Base-by-base conservation (phyloP, 2,797 vertebrate species). In the Calcarius lapponicus region DNA sequence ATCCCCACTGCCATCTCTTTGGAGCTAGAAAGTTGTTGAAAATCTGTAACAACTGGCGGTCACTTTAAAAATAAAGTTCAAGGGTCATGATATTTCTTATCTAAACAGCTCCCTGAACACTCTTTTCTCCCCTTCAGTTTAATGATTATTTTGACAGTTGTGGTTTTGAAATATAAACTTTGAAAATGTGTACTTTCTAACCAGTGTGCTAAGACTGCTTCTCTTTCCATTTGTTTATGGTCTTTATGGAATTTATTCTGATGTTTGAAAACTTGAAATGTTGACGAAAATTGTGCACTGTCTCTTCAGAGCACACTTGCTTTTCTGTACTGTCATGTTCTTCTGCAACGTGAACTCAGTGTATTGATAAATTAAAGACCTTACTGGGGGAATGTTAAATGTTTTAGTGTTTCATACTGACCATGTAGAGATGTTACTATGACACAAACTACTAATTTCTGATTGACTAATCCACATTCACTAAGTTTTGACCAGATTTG, bases 81-180 rank as follows among this genome's bases (percentile, higher is more conserved):
- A 43, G 29, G 22, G 32, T 73, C 40, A 3, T 73, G 64, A 38
- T 88, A 62, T 36, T 82, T 91, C 36, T 86, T 90, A 83, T 31
- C 43, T 74, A 80, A 95, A 91, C 60, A 76, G 17, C 22, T 88
- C 43, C 48, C 17, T 15, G 2, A 40, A n/a, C n/a, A 54, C 66
- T 9, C 40, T 43, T 6, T 70, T 25, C 28, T 13, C 17, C 5
- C 6, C 6, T 12, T 10, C 12, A 8, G 11, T 22, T 40, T 69
- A 62, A 57, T 82, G 40, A 53, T 88, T 95, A 80, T 87, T 96
- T 93, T 91, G 89, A 79, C 67, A 73, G 56, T 70, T 64, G 64
- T 56, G 47, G 34, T 82, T 92, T 67, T 87, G 81, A 86, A 82
- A 83, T 45, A 26, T 20, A 78, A 80, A 74, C 91, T 67, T 57